Evolutionary conservation across 35 echinoderm and acorn worm species (phyloP), one percentile per base, ranked within the genome.

Genomic region (Strongylocentrotus purpuratus): DNA sequence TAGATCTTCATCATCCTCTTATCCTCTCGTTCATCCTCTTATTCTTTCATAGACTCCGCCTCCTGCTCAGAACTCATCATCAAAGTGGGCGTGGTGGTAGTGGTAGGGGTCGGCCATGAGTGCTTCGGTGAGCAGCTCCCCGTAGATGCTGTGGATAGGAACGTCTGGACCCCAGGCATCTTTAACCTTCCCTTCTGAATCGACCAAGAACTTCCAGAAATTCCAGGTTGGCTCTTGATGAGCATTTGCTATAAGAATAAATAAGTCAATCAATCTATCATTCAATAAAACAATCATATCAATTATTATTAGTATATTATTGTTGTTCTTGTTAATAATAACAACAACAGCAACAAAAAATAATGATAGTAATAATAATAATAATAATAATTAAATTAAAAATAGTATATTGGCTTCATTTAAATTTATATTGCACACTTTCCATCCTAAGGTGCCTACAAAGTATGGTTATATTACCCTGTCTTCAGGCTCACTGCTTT

Each of bases 141-240:
- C 70, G 33, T 97, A 96, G 50, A 97, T 89, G 46, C 94, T 95
- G 25, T 95, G 33, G n/a, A 99, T 87, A 20, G 89, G 48, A 3
- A 86, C 85, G 46, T 94, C 92, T 0, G 96, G 97, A 41, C 96
- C 97, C 97, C 97, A 99, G 18, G 96, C 96, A 86, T 95, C 86
- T 47, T 97, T 95, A 5, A 97, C 96, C 28, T 94, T 47, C 0
- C 97, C 97, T 33, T 97, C 86, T 46, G 61, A 52, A 61, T 97
- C 96, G 22, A 99, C 92, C 41, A 99, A 85, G 86, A 97, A 99
- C 91, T 99, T 99, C 97, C 97, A 99, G 48, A 99, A 98, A 50
- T 99, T 99, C 97, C 97, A 99, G 5, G 87, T 96, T 22, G 97
- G 97, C 48, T 95, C 95, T 48, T 96, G 87, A 18, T 94, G 92